A percentile compares a stretch with the other conserved stretches of the same genome.
These are phyloP conservation scores for Auanema sp. DNA, from an alignment of 2,888 invertebrate genomes.

Conservation along the genomic window DNA sequence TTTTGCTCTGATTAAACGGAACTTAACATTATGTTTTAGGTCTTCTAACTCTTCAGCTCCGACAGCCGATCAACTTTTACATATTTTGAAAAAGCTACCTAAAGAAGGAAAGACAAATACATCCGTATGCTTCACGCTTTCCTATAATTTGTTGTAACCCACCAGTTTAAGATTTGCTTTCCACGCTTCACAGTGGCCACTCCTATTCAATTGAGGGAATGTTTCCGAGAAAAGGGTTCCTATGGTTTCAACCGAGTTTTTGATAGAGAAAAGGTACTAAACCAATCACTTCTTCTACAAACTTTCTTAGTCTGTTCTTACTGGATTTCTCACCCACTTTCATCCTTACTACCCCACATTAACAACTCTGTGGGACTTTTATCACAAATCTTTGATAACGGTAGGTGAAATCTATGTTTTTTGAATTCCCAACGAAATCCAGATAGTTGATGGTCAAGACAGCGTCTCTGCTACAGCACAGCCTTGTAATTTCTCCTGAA, in stretches of 20 bases:
- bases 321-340: conserved; percentile 14
- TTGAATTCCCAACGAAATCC: too few species aligned
- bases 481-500: too few species aligned
- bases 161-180: conserved; percentile 6
- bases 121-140: too few species aligned
- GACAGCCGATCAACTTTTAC: conserved; percentile 7
- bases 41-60: conserved; percentile 1
- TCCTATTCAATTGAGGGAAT: conserved; percentile 14
- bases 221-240: conserved; percentile 6
- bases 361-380: conserved; percentile 19
- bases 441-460: too few species aligned
- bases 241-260: conserved; percentile 18
- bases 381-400: conserved; percentile 18
- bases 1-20: too few species aligned
- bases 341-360: conserved; percentile 9
- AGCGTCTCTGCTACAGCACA: too few species aligned
- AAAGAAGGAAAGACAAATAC: too few species aligned
- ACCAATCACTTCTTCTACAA: too few species aligned
- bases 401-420: background rate
- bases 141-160: too few species aligned
- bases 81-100: background rate
- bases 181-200: conserved; percentile 13
- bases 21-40: conserved; percentile 2
- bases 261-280: conserved; percentile 17
- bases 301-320: conserved; percentile 17